Evolutionary conservation across 2,888 invertebrate species (phyloP), one percentile per base, ranked within the genome.

Genomic region (Coremacera marginata): DNA sequence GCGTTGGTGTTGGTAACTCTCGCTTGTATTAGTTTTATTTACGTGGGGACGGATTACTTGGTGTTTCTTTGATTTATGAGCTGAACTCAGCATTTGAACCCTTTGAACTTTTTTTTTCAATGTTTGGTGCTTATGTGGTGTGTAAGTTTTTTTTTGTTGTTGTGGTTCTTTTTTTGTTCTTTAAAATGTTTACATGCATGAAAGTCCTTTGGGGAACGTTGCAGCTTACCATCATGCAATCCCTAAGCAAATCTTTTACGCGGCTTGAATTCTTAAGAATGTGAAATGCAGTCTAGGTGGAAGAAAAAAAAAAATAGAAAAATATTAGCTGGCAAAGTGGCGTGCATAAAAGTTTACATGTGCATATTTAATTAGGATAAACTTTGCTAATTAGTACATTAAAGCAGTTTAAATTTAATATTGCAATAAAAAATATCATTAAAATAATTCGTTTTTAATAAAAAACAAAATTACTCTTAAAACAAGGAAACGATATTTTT

Each of bases 181-280:
- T 31, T 22, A 25, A 67, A 68, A 44, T 68, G 49, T 72, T 65
- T 67, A 77, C 77, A 77, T 77, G 77, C 77, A 77, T 72, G 67
- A 44, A 68, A 52, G 68, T 73, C 57, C 37, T 62, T 49, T 55
- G 34, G 78, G 81, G 62, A 77, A 77, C 81, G 83, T 80, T 80
- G 81, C 78, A 82, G 72, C 81, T 82, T 83, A 82, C 82, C 82
- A 78, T 81, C 82, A 81, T 81, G 81, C 81, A 84, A 79, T 81
- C 84, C 86, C 85, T 83, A 80, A 78, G 85, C 86, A 84, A 85
- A 85, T 85, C 86, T 86, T 86, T 86, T 85, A 87, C 87, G 87
- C 88, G 84, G 82, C 84, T 83, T 87, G 87, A 85, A 88, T 88
- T 86, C 83, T 82, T 84, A 87, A 88, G 86, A 67, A 52, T 52